Base-by-base conservation (phyloP, 2,797 vertebrate genomes). In the Sebastes dallii region DNA sequence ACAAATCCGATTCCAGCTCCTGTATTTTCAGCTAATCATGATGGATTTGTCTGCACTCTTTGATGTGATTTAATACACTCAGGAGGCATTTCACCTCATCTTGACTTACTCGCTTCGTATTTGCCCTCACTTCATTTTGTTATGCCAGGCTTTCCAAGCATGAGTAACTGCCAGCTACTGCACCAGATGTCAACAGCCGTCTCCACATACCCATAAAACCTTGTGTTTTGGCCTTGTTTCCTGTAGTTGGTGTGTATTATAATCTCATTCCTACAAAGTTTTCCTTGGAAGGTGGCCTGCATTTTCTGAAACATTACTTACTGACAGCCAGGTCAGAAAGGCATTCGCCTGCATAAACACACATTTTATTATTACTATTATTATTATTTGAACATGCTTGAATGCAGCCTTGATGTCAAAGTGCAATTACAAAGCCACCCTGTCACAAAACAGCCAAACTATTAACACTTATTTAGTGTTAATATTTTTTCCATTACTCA, bases 51-150 rank as follows among this genome's bases (percentile, higher is more conserved):
- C 83, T 83, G 75, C 36, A 16, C 78, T 59, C 88, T 92, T 87
- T 92, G 87, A 94, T 88, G 89, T 77, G 85, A 84, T 88, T 91
- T 88, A 86, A 91, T 61, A 81, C 85, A 87, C 83, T 84, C 76
- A 75, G 81, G 87, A 86, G 80, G 81, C 75, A 70, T 83, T 90
- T 88, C 80, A 89, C 86, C 86, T 83, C 77, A 1, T 81, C 82
- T 85, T 68, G 72, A 88, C 84, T 89, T 50, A 69, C 76, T 66
- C n/a, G 16, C 84, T 84, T 86, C 58, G 69, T 69, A 86, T 84
- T 79, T 88, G 66, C 85, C 77, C 85, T 77, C 71, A 12, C 50
- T 85, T 84, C 39, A 72, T 80, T 89, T 81, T 72, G 82, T 77
- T 85, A 77, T 77, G 82, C 84, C 42, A 12, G 46, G 80, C 64